Evolutionary conservation across 2,888 invertebrate species (phyloP).

Genomic region (Norana najaformis): DNA sequence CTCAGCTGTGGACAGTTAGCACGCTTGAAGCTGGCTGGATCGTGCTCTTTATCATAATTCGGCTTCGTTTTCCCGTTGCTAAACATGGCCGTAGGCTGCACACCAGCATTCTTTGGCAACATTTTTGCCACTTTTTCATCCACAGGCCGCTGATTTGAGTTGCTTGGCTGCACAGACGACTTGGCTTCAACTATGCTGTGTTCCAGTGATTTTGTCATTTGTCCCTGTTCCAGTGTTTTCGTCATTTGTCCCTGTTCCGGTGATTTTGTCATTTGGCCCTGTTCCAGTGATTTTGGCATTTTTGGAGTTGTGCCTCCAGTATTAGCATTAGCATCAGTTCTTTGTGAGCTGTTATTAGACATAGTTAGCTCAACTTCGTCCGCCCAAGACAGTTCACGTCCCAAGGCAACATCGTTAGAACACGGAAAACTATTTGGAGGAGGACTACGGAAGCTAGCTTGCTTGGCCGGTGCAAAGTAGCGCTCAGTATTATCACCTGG

Average conservation of each 20-base stretch:
- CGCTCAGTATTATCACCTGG: not conserved
- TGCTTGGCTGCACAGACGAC: not conserved
- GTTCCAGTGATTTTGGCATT: not conserved
- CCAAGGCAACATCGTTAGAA: not conserved
- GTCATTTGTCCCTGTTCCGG: not conserved
- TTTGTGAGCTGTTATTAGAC: not conserved
- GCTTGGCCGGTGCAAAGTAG: not conserved
- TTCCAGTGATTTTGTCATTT: not conserved
- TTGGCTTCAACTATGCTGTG: not conserved
- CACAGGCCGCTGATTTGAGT: not conserved
- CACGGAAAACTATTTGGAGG: not conserved
- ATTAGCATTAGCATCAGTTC: not conserved
- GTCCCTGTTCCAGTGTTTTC: not conserved
- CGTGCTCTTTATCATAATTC: not conserved
- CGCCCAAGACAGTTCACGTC: slow-evolving; percentile 5
- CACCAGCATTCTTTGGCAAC: not conserved
- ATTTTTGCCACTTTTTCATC: not conserved
- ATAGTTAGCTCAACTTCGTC: not conserved
- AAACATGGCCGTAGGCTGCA: not conserved
- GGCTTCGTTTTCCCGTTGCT: not conserved
- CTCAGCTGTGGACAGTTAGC: not conserved
- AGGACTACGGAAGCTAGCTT: not conserved
- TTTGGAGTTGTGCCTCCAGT: not conserved
- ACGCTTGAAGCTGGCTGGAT: not conserved
- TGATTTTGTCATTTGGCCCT: not conserved